These are phyloP conservation scores for Pseudorasbora parva DNA, from an alignment of 2,113 vertebrate genomes.

Conservation along the genomic window DNA sequence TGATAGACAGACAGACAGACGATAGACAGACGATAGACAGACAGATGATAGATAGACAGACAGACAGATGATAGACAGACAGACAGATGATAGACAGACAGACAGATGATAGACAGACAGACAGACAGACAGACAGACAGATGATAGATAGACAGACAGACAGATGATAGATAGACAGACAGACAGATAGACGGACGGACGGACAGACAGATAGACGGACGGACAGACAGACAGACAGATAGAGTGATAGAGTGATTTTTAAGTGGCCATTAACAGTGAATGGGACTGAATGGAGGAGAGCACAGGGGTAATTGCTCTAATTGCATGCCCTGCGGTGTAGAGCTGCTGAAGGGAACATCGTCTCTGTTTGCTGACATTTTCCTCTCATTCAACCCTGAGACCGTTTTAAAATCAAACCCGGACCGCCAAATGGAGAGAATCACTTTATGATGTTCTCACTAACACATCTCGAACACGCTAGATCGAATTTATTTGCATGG, in stretches of 20 bases:
- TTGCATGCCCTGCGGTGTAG: constrained; percentile 6
- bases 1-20: not conserved
- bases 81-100: not conserved
- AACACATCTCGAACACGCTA: not conserved
- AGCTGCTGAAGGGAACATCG: not conserved
- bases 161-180: not conserved
- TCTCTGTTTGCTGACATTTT: not conserved
- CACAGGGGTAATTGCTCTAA: not conserved
- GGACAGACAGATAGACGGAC: not conserved
- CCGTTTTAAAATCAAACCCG: not conserved
- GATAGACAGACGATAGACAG: not conserved
- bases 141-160: not conserved
- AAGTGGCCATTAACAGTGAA: not conserved
- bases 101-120: no score
- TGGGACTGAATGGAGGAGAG: not conserved
- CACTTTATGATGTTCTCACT: not conserved
- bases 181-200: not conserved
- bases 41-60: not conserved
- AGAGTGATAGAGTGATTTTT: not conserved
- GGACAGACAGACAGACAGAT: not conserved
- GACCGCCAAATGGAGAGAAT: not conserved
- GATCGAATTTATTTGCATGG: constrained; percentile 24
- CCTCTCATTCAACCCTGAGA: not conserved
- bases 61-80: no score
- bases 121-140: not conserved